Percentiles rank a stretch among this genome's conserved stretches.
Conservation (phyloP, 1,140 invertebrate species). For the Odontomachus brunneus region DNA sequence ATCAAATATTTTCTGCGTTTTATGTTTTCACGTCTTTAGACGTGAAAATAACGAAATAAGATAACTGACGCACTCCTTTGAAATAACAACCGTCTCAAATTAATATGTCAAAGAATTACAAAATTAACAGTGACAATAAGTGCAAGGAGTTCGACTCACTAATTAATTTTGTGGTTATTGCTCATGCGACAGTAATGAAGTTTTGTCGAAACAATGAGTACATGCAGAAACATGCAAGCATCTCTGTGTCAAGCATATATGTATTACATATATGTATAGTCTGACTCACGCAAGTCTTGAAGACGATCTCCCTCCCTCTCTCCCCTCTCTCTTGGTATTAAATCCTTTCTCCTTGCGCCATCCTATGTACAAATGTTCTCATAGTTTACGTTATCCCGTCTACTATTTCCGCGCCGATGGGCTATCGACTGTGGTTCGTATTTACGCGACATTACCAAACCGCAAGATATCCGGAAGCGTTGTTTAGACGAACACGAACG, state of each 20-base stretch:
- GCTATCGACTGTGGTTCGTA: background rate
- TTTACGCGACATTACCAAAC: background rate
- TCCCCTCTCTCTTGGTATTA: too few species aligned
- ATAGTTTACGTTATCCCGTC: slow-evolving; percentile 8
- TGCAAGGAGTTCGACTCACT: too few species aligned
- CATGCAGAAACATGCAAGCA: background rate
- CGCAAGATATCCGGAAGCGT: background rate
- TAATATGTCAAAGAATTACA: too few species aligned
- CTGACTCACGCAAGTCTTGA: background rate
- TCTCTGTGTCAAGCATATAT: background rate
- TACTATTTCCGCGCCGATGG: slow-evolving; percentile 2
- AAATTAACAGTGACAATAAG: background rate
- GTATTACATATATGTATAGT: background rate
- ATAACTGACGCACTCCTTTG: too few species aligned
- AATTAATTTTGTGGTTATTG: background rate
- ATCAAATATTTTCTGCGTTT: too few species aligned
- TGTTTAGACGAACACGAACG: background rate
- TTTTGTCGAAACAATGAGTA: slow-evolving; percentile 22
- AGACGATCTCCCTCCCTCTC: too few species aligned
- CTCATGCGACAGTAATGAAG: background rate
- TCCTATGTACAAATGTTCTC: background rate
- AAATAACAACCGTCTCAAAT: too few species aligned
- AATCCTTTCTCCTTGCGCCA: background rate
- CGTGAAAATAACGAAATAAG: too few species aligned
- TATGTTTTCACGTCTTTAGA: too few species aligned